Percentiles rank a stretch among this genome's conserved stretches.
Evolutionary conservation across 1,140 invertebrate genomes (phyloP).

Genomic region (Trachymyrmex septentrionalis): DNA sequence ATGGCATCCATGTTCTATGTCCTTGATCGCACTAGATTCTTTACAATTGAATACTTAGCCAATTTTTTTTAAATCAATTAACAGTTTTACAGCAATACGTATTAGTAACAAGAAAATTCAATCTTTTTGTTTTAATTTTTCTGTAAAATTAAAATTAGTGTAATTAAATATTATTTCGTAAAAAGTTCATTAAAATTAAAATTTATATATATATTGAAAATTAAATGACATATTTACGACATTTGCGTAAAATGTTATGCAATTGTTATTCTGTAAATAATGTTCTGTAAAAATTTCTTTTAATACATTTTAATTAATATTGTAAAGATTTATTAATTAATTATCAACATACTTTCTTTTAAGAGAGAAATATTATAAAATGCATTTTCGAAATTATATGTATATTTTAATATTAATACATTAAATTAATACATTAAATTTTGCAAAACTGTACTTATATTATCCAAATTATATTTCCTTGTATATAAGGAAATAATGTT

Average conservation of each 20-base stretch:
- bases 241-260: neutral
- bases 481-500: conserved; percentile 22
- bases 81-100: no score
- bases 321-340: neutral
- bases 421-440: no score
- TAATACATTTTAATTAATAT: neutral
- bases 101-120: no score
- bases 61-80: no score
- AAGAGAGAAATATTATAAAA: no score
- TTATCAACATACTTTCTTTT: neutral
- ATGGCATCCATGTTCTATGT: no score
- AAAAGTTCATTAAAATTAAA: neutral
- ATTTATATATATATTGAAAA: neutral
- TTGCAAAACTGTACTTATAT: conserved; percentile 5
- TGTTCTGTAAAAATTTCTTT: neutral
- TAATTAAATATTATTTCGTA: neutral
- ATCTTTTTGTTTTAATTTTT: no score
- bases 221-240: neutral
- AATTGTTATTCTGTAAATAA: neutral
- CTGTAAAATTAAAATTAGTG: neutral
- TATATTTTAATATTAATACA: no score
- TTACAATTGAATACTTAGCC: no score
- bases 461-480: neutral
- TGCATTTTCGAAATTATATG: no score
- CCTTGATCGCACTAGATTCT: no score